Evolutionary conservation across 2,888 invertebrate species (phyloP), one percentile per base, ranked within the genome.

Genomic region (Osedax fenrisi): DNA sequence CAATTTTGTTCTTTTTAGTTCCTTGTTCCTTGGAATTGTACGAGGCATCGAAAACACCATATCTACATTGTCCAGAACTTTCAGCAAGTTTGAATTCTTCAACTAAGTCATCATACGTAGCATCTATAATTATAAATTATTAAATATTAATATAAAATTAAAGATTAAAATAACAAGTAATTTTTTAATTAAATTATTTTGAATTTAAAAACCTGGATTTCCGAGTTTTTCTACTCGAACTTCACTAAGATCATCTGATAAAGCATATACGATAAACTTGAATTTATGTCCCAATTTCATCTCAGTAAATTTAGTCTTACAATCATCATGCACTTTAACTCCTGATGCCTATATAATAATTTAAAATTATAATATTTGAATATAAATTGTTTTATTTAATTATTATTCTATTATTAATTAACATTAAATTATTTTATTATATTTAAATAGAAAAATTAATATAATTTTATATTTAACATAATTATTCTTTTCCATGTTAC

Each of bases 241-340:
- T 87, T 92, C 92, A 87, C 91, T 92, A 85, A 79, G 75, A 74
- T 95, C 94, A 85, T 94, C 93, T 81, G 92, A 90, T 86, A 96
- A 92, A 88, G 90, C 92, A 87, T 92, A 95, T 84, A 96, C 92
- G 80, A 95, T 77, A 76, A 94, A 96, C 85, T 94, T 91, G 87
- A 93, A 92, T 84, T 93, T 93, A 88, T 95, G 95, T 85, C 93
- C 92, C 87, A 95, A 93, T 87, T 96, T 96, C 81, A 96, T 93
- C 88, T 94, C 94, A 86, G 94, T 93, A 86, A 93, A 95, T 81
- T 91, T 92, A 78, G 90, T 91, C 88, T 94, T 92, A 88, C 94
- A 95, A 80, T 90, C 89, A 87, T 93, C 93, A 81, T 93, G 91
- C 79, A 96, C 94, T 87, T 92, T 92, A 81, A 96, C 95, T 85